Conservation (phyloP, 2,113 vertebrate species). For the Todiramphus saurophagus region DNA sequence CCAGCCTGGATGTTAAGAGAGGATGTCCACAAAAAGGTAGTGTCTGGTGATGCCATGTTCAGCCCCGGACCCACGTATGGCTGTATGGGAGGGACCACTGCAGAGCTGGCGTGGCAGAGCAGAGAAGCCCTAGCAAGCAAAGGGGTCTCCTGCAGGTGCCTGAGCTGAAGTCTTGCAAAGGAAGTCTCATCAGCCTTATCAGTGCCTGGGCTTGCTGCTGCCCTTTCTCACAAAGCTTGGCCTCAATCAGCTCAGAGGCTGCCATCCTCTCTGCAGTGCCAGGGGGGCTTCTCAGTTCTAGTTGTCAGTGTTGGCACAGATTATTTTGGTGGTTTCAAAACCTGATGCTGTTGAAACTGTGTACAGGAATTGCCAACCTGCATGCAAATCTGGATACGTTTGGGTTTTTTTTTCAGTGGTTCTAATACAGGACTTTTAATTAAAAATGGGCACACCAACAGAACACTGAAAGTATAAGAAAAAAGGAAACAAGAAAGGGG, state of each 20-base stretch:
- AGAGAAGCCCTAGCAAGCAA: not conserved
- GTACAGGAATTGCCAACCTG: not conserved
- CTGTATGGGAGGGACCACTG: not conserved
- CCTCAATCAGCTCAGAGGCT: not conserved
- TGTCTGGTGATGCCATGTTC: not conserved
- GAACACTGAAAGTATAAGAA: not conserved
- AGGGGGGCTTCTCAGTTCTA: not conserved
- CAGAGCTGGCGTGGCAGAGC: not conserved
- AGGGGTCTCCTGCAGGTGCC: accelerated
- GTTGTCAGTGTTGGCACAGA: not conserved
- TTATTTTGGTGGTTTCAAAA: not conserved
- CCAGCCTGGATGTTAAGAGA: not conserved
- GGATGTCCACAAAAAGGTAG: not conserved
- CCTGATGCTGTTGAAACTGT: not conserved
- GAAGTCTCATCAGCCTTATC: accelerated
- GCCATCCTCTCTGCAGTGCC: not conserved
- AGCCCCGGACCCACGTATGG: accelerated
- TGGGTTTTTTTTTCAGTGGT: not conserved
- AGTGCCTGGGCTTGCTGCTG: not conserved
- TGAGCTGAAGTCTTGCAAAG: not conserved
- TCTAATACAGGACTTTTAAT: not conserved
- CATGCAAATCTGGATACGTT: slow-evolving; percentile 4
- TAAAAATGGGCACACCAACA: not conserved
- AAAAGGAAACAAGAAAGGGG: not conserved
- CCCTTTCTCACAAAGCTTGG: accelerated